A percentile compares a stretch with the other conserved stretches of the same genome.
These are phyloP conservation scores for Grapholita molesta DNA, from an alignment of 1,140 invertebrate species.

Conservation along the genomic window DNA sequence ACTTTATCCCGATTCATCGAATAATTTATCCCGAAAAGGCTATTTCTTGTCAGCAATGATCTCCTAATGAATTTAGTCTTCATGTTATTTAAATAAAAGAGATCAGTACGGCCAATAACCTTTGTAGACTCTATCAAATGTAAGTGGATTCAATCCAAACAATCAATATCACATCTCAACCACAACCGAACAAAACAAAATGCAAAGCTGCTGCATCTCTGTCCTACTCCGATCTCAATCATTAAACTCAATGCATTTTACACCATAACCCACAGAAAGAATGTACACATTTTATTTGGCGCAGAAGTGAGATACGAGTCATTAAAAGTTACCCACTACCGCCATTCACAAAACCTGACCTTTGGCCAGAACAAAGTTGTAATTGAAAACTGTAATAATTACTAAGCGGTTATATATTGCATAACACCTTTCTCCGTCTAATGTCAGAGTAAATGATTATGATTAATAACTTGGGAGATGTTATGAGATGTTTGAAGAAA, in stretches of 20 bases:
- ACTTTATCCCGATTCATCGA: no score
- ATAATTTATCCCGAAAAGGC: no score
- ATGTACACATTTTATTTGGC: not conserved
- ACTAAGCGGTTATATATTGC: conserved; percentile 2
- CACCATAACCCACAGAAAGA: not conserved
- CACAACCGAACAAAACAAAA: not conserved
- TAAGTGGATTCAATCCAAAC: not conserved
- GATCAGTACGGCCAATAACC: not conserved
- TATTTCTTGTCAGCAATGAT: no score
- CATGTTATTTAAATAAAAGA: no score
- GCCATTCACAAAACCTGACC: not conserved
- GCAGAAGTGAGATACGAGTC: not conserved
- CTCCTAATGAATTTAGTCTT: no score
- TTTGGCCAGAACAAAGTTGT: not conserved
- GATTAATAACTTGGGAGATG: conserved; percentile 19
- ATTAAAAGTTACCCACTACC: not conserved
- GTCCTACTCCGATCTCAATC: not conserved
- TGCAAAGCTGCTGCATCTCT: not conserved
- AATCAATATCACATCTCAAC: not conserved
- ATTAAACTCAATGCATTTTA: not conserved
- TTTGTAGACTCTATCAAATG: not conserved
- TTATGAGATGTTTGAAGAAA: conserved; percentile 15
- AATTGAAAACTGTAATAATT: conserved; percentile 19
- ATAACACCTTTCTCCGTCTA: conserved; percentile 22
- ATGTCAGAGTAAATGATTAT: conserved; percentile 21